Conservation (phyloP, 2,888 invertebrate species). For the Sialis lutaria region DNA sequence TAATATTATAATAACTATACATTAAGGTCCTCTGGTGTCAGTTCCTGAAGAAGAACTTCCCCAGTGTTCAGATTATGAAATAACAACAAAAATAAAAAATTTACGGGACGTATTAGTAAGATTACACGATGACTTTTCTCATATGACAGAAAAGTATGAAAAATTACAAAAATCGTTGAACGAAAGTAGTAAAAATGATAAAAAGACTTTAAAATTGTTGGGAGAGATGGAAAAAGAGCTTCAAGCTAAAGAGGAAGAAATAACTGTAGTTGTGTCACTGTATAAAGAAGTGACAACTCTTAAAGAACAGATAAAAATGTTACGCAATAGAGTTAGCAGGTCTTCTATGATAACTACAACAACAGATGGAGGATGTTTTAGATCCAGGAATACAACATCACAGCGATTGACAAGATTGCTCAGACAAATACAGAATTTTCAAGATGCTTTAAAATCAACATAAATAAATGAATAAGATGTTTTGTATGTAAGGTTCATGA, state of each 20-base stretch:
- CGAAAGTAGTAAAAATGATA: constrained; percentile 11
- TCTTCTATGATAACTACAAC: background rate
- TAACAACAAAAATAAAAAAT: constrained; percentile 1
- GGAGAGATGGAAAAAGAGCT: constrained; percentile 20
- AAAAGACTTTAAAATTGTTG: constrained; percentile 16
- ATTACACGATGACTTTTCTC: constrained; percentile 23
- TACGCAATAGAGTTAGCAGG: background rate
- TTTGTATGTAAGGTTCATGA: too few relatives aligned
- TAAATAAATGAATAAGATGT: background rate
- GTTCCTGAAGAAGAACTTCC: too few relatives aligned
- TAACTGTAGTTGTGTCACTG: constrained; percentile 24
- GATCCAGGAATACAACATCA: constrained; percentile 14
- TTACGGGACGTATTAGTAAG: constrained; percentile 19
- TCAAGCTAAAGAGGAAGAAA: constrained; percentile 25
- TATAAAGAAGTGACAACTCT: constrained; percentile 25
- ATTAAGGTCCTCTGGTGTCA: too few relatives aligned
- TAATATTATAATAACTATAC: too few relatives aligned
- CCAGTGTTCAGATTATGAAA: background rate
- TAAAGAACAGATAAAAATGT: constrained; percentile 20
- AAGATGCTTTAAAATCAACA: constrained; percentile 8
- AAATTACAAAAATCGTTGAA: constrained; percentile 6
- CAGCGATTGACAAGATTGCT: constrained; percentile 23
- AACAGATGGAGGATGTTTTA: background rate
- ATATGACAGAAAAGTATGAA: constrained; percentile 15
- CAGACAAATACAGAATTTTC: constrained; percentile 24